Conservation (phyloP, 2,888 invertebrate genomes). For the Synergus gifuensis region DNA sequence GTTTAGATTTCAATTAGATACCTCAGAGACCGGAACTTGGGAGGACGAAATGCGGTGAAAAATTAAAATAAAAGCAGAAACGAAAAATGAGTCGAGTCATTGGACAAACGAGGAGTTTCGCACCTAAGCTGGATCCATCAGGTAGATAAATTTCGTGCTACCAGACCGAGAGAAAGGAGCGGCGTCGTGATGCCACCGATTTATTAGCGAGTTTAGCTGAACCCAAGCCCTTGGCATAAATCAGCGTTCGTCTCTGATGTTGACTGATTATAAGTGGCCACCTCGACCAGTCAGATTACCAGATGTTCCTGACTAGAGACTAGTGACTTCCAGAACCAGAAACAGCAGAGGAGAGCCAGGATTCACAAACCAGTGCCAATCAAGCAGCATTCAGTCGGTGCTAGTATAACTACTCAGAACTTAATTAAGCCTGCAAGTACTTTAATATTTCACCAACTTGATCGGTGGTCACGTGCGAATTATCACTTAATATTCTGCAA, state of each 20-base stretch:
- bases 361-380: conserved; percentile 56
- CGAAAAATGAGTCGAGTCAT: conserved; percentile 69
- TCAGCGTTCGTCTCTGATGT: conserved; percentile 68
- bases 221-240: conserved; percentile 72
- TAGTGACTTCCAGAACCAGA: not conserved
- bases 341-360: conserved; percentile 9
- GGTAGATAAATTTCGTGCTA: conserved; percentile 24
- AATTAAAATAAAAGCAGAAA: conserved; percentile 48
- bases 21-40: not conserved
- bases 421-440: conserved; percentile 68
- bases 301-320: conserved; percentile 34
- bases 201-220: conserved; percentile 73
- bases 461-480: conserved; percentile 39
- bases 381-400: conserved; percentile 68
- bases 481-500: conserved; percentile 18
- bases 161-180: conserved; percentile 48
- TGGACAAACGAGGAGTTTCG: conserved; percentile 73
- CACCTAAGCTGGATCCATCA: conserved; percentile 48
- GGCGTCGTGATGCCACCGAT: conserved; percentile 60
- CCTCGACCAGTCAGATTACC: conserved; percentile 50
- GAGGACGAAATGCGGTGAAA: conserved; percentile 39
- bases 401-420: conserved; percentile 64
- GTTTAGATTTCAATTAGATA: conserved; percentile 20
- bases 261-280: conserved; percentile 72
- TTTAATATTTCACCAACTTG: conserved; percentile 48